phyloP scores from a whole-genome alignment of 2,113 vertebrate genomes.

The Xenotilapia leptura region DNA sequence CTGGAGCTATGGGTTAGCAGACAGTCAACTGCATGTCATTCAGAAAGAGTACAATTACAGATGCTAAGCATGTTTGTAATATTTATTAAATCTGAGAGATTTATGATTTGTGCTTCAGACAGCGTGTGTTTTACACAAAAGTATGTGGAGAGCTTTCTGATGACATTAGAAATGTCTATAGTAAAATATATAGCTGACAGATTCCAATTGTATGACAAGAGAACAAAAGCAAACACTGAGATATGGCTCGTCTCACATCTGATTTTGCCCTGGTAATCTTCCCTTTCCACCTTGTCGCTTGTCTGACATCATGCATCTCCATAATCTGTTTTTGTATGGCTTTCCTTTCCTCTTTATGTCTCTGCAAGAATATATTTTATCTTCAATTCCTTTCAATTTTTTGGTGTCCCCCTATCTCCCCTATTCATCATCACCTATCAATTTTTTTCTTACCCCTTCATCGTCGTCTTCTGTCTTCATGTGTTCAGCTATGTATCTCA shows the following conservation, averaged over 20 bases:
- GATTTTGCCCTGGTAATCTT: not conserved
- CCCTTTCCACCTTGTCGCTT: not conserved
- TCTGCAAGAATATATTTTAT: not conserved
- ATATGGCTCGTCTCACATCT: not conserved
- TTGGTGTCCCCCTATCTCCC: not conserved
- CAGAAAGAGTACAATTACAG: not conserved
- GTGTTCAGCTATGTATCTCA: conserved; percentile 73
- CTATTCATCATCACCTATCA: not conserved
- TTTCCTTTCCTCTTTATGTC: not conserved
- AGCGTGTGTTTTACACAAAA: not conserved
- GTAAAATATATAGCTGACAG: not conserved
- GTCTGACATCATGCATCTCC: not conserved
- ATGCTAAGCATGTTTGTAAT: not conserved
- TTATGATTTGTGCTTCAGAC: not conserved
- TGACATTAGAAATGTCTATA: not conserved
- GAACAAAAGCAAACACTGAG: not conserved
- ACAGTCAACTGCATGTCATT: too few species aligned
- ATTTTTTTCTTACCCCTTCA: conserved; percentile 65
- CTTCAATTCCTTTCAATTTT: not conserved
- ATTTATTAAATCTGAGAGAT: not conserved
- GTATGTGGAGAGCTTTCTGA: not conserved
- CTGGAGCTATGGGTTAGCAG: not conserved
- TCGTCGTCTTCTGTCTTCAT: conserved; percentile 75
- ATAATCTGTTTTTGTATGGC: not conserved
- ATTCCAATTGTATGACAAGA: not conserved